Percentiles rank a stretch among this genome's conserved stretches.
Conservation (phyloP, 2,888 invertebrate genomes). For the Agriopis leucophaearia region DNA sequence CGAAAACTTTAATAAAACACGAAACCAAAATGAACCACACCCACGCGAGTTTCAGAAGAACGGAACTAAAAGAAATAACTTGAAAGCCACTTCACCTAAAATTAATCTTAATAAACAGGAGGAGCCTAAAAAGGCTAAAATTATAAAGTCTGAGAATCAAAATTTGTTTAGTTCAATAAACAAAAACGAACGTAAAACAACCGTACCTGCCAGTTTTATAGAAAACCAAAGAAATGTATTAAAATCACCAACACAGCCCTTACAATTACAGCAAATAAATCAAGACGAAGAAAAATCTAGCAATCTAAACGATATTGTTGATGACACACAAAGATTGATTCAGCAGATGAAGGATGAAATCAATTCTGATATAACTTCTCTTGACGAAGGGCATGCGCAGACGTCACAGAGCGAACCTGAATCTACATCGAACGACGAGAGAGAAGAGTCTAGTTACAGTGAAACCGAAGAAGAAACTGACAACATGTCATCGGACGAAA, state of each 20-base stretch:
- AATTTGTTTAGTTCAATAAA: background rate
- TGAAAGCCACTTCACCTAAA: conserved; percentile 8
- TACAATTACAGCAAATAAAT: conserved; percentile 4
- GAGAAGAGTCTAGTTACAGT: conserved; percentile 81
- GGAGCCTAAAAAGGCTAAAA: conserved; percentile 29
- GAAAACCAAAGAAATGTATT: conserved; percentile 15
- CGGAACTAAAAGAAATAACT: conserved; percentile 2
- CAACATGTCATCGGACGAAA: conserved; percentile 69
- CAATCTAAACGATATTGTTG: conserved; percentile 84
- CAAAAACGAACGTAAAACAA: background rate
- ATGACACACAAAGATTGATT: conserved; percentile 87
- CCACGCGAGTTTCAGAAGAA: conserved; percentile 1
- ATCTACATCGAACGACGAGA: conserved; percentile 65
- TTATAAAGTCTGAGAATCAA: conserved; percentile 16
- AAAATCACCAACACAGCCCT: conserved; percentile 11
- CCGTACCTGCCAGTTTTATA: background rate
- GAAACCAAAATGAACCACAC: conserved; percentile 1
- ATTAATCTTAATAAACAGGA: conserved; percentile 13
- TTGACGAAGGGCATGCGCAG: conserved; percentile 68
- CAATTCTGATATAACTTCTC: conserved; percentile 86
- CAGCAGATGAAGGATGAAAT: conserved; percentile 89
- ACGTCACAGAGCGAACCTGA: conserved; percentile 81
- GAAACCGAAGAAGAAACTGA: conserved; percentile 75
- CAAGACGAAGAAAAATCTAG: conserved; percentile 64
- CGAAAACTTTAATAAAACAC: conserved; percentile 7